Evolutionary conservation across 2,797 vertebrate genomes (phyloP), one percentile per base, ranked within the genome.

Genomic region (Hephaestus fuliginosus): DNA sequence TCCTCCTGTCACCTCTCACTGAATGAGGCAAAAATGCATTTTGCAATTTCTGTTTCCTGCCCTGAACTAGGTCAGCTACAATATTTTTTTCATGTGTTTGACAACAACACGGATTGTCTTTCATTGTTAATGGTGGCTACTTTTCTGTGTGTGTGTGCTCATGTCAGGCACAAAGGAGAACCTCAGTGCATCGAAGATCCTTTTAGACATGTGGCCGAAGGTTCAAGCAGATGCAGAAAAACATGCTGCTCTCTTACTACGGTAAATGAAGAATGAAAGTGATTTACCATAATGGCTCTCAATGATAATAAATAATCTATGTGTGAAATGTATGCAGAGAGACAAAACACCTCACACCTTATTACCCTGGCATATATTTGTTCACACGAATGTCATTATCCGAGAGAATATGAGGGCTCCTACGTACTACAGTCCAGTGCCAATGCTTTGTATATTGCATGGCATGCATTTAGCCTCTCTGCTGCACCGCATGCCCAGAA

Each of bases 151-250:
- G 14, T 48, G 46, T 75, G 15, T 62, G 33, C 20, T 76, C 5
- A 17, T 74, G 53, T 88, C 86, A 99, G 98, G 96, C 61, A 97
- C 95, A 20, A 94, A 93, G 82, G 94, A 97, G 89, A 98, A 98
- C 44, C 1, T 72, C 74, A 48, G 1, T 13, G 95, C 94, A 33
- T 93, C 93, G 58, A 94, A 96, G 78, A 94, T 86, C 62, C 95
- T 99, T 74, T 93, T 81, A 72, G 95, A 95, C 79, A 81, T 97
- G 87, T 98, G 97, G 97, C 5, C 71, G 61, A 15, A 82, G 4
- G 72, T 97, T 76, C 95, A 97, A 82, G 57, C 88, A 13, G 94
- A 97, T 91, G 67, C 90, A 81, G 95, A 97, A 73, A 95, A 96
- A 70, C 93, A 93, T 86, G 96, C 96, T 12, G 17, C 93, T 85